A percentile compares a stretch with the other conserved stretches of the same genome.
phyloP scores from a whole-genome alignment of 1,140 invertebrate species.

The Brevipalpus yothersi region DNA sequence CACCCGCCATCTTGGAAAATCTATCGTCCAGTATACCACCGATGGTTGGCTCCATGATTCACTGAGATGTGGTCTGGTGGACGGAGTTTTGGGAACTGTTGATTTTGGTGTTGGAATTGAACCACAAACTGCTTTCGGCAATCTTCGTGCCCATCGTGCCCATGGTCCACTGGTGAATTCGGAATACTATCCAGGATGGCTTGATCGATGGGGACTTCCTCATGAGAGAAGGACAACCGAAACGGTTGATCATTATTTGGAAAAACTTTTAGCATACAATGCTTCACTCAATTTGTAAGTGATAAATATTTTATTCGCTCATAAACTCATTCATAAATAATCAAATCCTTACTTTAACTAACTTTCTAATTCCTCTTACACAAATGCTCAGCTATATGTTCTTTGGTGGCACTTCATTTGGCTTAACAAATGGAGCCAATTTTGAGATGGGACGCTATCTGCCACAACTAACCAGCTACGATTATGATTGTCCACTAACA shows the following conservation, averaged over 20 bases:
- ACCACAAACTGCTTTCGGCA: conserved; percentile 1
- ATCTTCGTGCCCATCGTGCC: conserved; percentile 24
- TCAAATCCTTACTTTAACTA: too few relatives aligned
- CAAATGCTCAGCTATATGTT: conserved; percentile 8
- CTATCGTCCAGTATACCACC: conserved; percentile 11
- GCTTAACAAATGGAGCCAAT: conserved; percentile 16
- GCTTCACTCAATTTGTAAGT: too few relatives aligned
- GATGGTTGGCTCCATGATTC: conserved; percentile 3
- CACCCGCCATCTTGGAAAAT: conserved; percentile 1
- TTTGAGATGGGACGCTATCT: neutral
- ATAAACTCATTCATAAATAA: too few relatives aligned
- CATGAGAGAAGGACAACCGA: conserved; percentile 8
- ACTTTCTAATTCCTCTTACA: too few relatives aligned
- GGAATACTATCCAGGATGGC: conserved; percentile 59
- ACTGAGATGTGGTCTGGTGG: conserved; percentile 35
- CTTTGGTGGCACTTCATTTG: conserved; percentile 11
- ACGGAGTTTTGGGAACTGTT: conserved; percentile 39
- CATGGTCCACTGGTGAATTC: conserved; percentile 56
- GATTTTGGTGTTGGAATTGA: conserved; percentile 35
- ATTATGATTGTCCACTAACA: conserved; percentile 25
- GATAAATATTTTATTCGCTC: too few relatives aligned
- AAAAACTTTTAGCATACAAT: neutral
- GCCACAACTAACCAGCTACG: conserved; percentile 23
- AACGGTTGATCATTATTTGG: neutral
- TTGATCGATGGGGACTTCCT: conserved; percentile 33